Evolutionary conservation across 1,140 invertebrate species (phyloP).

Genomic region (Trichonephila inaurata): DNA sequence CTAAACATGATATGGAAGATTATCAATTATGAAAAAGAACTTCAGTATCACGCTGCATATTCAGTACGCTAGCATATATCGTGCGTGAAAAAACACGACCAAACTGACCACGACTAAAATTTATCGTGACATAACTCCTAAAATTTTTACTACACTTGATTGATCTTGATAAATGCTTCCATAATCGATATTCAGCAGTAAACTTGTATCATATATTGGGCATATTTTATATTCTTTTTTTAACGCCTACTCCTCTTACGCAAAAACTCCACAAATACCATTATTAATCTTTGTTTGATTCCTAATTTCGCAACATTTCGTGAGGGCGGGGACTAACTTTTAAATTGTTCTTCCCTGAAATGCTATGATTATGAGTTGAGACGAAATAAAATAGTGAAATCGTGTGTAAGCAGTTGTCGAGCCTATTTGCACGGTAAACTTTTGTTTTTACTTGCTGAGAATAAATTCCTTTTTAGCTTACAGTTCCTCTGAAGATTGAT

Average conservation of each 20-base stretch:
- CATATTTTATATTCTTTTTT: background rate
- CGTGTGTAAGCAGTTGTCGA: background rate
- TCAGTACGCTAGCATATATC: background rate
- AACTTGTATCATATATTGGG: background rate
- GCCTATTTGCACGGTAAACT: background rate
- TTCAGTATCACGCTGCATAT: background rate
- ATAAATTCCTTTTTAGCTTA: too few species aligned
- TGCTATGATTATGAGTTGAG: background rate
- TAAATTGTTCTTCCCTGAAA: background rate
- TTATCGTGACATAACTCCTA: background rate
- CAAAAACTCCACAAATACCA: background rate
- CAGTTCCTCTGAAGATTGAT: background rate
- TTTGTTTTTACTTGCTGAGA: background rate
- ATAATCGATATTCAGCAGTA: conserved; percentile 48
- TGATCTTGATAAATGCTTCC: conserved; percentile 46
- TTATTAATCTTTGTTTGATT: conserved; percentile 51
- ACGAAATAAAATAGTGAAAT: conserved; percentile 1
- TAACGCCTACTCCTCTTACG: conserved; percentile 46
- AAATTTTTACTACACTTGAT: conserved; percentile 21
- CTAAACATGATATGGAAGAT: background rate
- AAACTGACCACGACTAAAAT: conserved; percentile 5
- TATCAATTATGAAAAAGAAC: conserved; percentile 2
- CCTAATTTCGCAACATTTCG: conserved; percentile 24
- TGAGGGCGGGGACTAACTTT: background rate
- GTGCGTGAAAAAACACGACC: conserved; percentile 23